Percentiles rank a stretch among this genome's conserved stretches.
Evolutionary conservation across 2,113 vertebrate genomes (phyloP).

Genomic region (Mungos mungo): DNA sequence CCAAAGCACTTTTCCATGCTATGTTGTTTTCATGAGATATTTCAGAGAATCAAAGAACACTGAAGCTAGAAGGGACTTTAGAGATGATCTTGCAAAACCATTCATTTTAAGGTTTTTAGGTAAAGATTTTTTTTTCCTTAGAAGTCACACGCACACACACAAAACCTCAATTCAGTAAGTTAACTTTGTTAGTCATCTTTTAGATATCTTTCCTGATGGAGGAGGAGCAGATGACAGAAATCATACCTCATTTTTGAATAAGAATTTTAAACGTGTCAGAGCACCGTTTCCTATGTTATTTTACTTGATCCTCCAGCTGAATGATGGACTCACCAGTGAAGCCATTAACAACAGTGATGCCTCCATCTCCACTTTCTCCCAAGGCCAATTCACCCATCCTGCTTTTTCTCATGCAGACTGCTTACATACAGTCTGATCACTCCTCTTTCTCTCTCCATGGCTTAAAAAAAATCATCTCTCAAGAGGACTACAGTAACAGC

Average conservation of each 20-base stretch:
- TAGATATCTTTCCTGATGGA: not conserved
- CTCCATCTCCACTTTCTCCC: not conserved
- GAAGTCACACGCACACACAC: not conserved
- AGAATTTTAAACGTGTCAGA: not conserved
- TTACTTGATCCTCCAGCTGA: not conserved
- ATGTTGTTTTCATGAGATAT: slow-evolving; percentile 30
- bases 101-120: not conserved
- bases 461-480: not conserved
- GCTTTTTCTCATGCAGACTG: not conserved
- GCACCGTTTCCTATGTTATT: not conserved
- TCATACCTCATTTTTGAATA: not conserved
- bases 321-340: not conserved
- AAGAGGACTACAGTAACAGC: not conserved
- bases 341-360: not conserved
- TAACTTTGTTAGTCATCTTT: not conserved
- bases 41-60: slow-evolving; percentile 23
- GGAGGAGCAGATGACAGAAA: not conserved
- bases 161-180: not conserved
- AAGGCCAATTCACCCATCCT: not conserved
- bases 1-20: not conserved
- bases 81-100: slow-evolving; percentile 16
- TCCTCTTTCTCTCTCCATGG: not conserved
- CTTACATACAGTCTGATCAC: not conserved
- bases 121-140: not conserved
- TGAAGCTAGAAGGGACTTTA: not conserved